Percentiles rank a stretch among this genome's conserved stretches.
These are phyloP conservation scores for Potamarius usumacintae DNA, from an alignment of 2,113 vertebrate genomes.

Conservation along the genomic window DNA sequence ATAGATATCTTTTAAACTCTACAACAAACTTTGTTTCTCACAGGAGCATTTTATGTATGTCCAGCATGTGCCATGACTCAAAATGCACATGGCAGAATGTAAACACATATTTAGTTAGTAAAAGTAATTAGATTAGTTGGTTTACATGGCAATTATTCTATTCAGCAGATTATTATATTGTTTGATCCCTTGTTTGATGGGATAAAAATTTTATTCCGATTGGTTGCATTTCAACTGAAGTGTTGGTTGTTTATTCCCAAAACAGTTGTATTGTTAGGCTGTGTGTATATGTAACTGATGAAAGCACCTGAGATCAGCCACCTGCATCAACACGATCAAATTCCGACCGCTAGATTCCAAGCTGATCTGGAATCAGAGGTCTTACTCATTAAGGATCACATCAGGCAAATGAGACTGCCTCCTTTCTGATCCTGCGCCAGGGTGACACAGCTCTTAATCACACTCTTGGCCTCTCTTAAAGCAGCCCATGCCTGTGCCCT, in stretches of 20 bases:
- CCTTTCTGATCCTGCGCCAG: slow-evolving; percentile 41
- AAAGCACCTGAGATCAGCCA: neutral
- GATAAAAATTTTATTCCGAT: neutral
- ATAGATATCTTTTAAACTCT: no score
- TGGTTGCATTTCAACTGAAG: neutral
- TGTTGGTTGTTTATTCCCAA: neutral
- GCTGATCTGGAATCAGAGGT: slow-evolving; percentile 41
- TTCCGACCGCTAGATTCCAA: slow-evolving; percentile 1
- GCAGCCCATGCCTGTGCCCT: slow-evolving; percentile 33
- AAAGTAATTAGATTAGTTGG: neutral
- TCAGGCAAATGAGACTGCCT: slow-evolving; percentile 39
- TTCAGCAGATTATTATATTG: neutral
- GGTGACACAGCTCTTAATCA: slow-evolving; percentile 35
- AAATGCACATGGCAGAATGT: neutral
- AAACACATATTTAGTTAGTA: neutral
- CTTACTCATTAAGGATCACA: slow-evolving; percentile 25
- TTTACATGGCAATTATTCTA: neutral
- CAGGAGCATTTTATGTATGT: no score
- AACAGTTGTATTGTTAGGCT: neutral
- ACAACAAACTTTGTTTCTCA: no score
- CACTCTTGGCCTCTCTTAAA: slow-evolving; percentile 29
- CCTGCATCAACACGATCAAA: neutral
- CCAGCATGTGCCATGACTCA: neutral
- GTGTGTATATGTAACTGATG: neutral
- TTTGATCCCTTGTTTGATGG: neutral